Percentiles rank a stretch among this genome's conserved stretches.
phyloP scores from a whole-genome alignment of 2,888 invertebrate genomes.

The Papilio gigon region DNA sequence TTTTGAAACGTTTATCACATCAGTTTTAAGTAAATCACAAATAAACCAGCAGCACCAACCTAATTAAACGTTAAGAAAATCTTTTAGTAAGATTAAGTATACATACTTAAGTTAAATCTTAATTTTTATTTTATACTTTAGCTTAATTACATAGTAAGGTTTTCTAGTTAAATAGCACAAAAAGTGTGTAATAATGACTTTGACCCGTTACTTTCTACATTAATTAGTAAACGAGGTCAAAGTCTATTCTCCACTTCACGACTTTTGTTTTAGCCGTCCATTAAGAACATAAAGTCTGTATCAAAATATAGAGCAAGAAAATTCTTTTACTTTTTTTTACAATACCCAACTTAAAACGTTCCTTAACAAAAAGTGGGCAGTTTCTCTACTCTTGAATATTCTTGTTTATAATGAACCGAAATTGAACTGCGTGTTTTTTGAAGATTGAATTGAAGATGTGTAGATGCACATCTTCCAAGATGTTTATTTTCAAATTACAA shows the following conservation, averaged over 20 bases:
- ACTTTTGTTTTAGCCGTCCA: slow-evolving; percentile 39
- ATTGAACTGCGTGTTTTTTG: background rate
- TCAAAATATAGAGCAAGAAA: slow-evolving; percentile 32
- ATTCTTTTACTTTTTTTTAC: slow-evolving; percentile 18
- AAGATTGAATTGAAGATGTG: no score
- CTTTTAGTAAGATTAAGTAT: no score
- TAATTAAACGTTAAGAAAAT: no score
- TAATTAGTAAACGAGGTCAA: slow-evolving; percentile 42
- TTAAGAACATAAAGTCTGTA: slow-evolving; percentile 32
- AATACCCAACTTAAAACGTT: slow-evolving; percentile 5
- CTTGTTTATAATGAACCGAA: background rate
- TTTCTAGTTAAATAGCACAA: slow-evolving; percentile 17
- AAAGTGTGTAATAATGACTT: slow-evolving; percentile 35
- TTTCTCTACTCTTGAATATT: background rate
- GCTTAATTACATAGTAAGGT: background rate
- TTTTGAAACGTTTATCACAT: no score
- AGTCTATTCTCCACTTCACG: slow-evolving; percentile 36
- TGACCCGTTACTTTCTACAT: slow-evolving; percentile 39
- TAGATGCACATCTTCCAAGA: no score
- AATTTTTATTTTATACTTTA: no score
- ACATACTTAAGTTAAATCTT: no score
- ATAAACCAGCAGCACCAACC: no score
- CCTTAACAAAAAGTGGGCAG: slow-evolving; percentile 48
- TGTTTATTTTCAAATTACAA: no score
- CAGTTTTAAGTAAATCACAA: no score